These are phyloP conservation scores for Tympanoctomys barrerae DNA, from an alignment of 2,797 vertebrate species.

Conservation along the genomic window DNA sequence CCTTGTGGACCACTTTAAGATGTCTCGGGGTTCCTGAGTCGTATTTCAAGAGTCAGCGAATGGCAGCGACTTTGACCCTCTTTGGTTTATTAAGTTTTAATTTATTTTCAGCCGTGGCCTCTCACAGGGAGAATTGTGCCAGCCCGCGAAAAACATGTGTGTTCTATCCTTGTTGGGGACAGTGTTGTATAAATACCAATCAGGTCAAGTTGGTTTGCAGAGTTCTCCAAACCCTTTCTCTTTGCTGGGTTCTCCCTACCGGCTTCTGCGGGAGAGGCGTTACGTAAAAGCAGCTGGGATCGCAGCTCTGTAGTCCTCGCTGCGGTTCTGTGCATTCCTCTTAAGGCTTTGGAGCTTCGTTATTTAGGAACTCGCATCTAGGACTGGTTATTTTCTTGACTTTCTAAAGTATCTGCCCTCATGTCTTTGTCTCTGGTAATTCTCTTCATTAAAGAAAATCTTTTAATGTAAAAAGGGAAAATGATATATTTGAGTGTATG, in stretches of 20 bases:
- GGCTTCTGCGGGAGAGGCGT: neutral
- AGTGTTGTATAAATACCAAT: neutral
- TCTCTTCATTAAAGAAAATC: neutral
- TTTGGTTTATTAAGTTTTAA: neutral
- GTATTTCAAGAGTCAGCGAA: neutral
- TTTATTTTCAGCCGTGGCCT: neutral
- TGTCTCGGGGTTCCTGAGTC: neutral
- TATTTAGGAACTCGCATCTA: neutral
- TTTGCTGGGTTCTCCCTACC: neutral
- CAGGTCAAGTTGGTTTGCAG: neutral
- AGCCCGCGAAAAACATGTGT: neutral
- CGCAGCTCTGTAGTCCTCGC: neutral
- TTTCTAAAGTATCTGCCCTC: neutral
- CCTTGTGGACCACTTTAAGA: neutral
- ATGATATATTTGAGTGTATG: no score
- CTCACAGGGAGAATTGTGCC: neutral
- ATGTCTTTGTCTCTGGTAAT: neutral
- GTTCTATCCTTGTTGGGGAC: neutral
- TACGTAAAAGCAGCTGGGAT: neutral
- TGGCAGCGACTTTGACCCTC: neutral
- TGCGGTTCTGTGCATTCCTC: neutral
- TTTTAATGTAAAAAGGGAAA: neutral
- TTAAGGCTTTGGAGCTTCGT: neutral
- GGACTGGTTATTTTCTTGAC: neutral
- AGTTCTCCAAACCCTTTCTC: neutral